Base-by-base conservation (phyloP, 2,113 vertebrate species). In the Pseudorectes ferrugineus region DNA sequence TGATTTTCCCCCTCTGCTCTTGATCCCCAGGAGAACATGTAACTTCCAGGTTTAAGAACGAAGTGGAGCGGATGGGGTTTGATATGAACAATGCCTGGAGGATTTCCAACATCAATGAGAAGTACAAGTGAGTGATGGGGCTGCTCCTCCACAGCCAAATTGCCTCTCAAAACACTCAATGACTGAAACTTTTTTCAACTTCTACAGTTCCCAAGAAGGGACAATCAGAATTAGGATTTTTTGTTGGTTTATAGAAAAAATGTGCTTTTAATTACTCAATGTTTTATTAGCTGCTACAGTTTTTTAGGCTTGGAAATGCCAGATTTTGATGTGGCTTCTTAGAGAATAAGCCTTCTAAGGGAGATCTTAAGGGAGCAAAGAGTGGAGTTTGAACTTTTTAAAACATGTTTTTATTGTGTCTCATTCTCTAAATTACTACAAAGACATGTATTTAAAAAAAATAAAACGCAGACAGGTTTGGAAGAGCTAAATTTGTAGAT, bases 51-150 rank as follows among this genome's bases (percentile, higher is more conserved):
- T 99, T 99, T 97, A 99, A 99, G 97, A 99, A 99, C 3, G 99
- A 99, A 97, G 99, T 99, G 86, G 99, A 99, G 88, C 98, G 99
- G 91, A 99, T 99, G 99, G 98, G 99, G 73, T 99, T 99, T 89
- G 99, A 99, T 97, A 99, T 99, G 97, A 99, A 99, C 95, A 99
- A 99, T 59, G 99, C 99, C 96, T 99, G 99, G 99, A 99, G 99
- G 97, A 99, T 99, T 97, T 99, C 99, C 54, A 99, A 99, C 96
- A 99, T 99, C 98, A 99, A 99, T 97, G 98, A 98, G 96, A 99
- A 99, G 95, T 99, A 99, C 98, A 99, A 98, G 99, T 99, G 94
- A 96, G 98, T 98, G 71, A 28, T 65, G 54, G 54, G 89, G 63
- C 83, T 94, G 62, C 81, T 71, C 17, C 14, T 67, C 87, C 40